Percentiles rank a stretch among this genome's conserved stretches.
Conservation (phyloP, 2,888 invertebrate species). For the Hypercompe scribonia region DNA sequence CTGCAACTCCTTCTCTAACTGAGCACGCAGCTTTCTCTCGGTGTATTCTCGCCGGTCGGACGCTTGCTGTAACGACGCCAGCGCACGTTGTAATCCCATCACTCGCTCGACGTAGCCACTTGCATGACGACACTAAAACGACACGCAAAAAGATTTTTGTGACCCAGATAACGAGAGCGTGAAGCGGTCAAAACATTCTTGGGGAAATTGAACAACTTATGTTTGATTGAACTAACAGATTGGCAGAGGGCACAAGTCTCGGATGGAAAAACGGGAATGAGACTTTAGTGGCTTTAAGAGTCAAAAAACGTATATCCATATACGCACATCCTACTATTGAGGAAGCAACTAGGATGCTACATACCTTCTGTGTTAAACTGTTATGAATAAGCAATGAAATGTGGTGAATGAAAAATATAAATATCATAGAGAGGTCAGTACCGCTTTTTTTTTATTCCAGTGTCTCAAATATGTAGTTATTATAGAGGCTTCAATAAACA, state of each 20-base stretch:
- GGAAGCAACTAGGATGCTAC: too few species aligned
- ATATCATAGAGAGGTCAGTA: too few species aligned
- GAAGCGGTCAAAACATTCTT: neutral
- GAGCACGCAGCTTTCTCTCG: slow-evolving; percentile 93
- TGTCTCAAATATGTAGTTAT: too few species aligned
- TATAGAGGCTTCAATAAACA: too few species aligned
- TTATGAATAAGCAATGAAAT: too few species aligned
- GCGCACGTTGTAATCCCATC: slow-evolving; percentile 92
- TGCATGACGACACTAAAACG: slow-evolving; percentile 91
- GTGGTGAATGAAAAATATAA: too few species aligned
- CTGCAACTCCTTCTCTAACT: slow-evolving; percentile 94
- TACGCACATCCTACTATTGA: too few species aligned
- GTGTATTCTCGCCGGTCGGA: slow-evolving; percentile 95
- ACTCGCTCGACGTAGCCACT: slow-evolving; percentile 94
- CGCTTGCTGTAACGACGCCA: slow-evolving; percentile 93
- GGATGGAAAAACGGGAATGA: neutral
- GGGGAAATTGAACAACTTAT: neutral
- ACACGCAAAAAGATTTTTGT: neutral
- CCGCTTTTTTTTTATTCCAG: too few species aligned
- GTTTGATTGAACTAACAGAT: neutral
- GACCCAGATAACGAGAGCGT: neutral
- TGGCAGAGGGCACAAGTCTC: neutral
- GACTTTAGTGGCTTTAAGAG: neutral
- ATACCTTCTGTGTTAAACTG: too few species aligned
- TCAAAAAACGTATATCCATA: too few species aligned